Evolutionary conservation across 2,113 vertebrate species (phyloP), one percentile per base, ranked within the genome.

Genomic region (Larimichthys crocea): DNA sequence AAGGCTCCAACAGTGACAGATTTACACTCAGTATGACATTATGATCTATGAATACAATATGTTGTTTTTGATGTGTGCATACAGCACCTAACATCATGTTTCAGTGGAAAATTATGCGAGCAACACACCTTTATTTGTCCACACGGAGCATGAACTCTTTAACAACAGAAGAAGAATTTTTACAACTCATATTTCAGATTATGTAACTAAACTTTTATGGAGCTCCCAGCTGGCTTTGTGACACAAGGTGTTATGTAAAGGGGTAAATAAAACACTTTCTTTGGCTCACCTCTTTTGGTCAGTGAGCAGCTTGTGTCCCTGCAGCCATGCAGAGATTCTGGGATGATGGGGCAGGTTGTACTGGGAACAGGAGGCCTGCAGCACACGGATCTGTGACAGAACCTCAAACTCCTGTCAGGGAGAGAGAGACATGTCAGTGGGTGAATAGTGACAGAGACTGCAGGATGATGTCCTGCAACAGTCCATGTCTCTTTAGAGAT

Each of bases 271-370:
- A 16, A 49, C 31, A 4, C 31, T 15, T 40, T 6, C 50, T 62
- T 6, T 8, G 24, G 24, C 59, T 89, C 78, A 97, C 97, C 97
- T 97, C 93, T 97, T 94, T 80, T 97, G 96, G 83, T 97, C 96
- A 0, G 90, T 95, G 73, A 98, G 95, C 69, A 94, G 88, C 31
- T 71, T 88, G 72, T 95, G 89, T 44, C 89, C 86, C 7, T 79
- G 92, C 50, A 98, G 90, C 92, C 96, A 95, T 1, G 90, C 81
- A 17, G 89, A 65, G 61, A 98, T 77, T 7, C 84, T 65, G 0
- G 93, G 91, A 55, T 86, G 90, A 12, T 92, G 85, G 0, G 88
- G 92, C 74, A 97, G 91, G 55, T 59, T 83, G 85, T 96, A 96
- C 65, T 88, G 92, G 31, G 80, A 91, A 73, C 97, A 97, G 6